Evolutionary conservation across 1,140 invertebrate species (phyloP).

Genomic region (Cepaea nemoralis): DNA sequence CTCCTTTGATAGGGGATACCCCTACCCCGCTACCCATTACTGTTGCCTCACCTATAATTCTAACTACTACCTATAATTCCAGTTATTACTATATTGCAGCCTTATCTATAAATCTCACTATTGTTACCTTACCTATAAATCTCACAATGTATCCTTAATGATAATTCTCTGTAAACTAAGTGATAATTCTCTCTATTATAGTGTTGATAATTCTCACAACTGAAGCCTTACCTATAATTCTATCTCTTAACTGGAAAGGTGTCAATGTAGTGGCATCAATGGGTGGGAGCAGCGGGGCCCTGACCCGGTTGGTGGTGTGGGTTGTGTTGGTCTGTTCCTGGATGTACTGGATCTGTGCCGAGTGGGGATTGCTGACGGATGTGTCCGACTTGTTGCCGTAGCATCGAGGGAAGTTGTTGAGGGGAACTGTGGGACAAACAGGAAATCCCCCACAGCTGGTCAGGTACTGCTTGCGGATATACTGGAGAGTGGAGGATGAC

Average conservation of each 20-base stretch:
- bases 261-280: slow-evolving; percentile 59
- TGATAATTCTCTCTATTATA: too few species aligned
- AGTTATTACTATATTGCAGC: too few species aligned
- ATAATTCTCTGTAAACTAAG: too few species aligned
- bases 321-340: slow-evolving; percentile 71
- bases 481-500: slow-evolving; percentile 63
- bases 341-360: slow-evolving; percentile 69
- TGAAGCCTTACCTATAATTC: slow-evolving; percentile 63
- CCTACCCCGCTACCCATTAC: too few species aligned
- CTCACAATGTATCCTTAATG: too few species aligned
- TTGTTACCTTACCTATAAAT: too few species aligned
- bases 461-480: slow-evolving; percentile 60
- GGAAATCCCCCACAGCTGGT: slow-evolving; percentile 39
- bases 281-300: slow-evolving; percentile 70
- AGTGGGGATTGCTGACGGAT: slow-evolving; percentile 67
- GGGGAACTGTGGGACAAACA: slow-evolving; percentile 38
- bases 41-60: too few species aligned
- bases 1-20: too few species aligned
- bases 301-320: slow-evolving; percentile 69
- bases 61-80: too few species aligned
- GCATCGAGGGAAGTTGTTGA: slow-evolving; percentile 67
- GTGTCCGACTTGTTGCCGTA: slow-evolving; percentile 65
- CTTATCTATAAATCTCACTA: too few species aligned
- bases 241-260: slow-evolving; percentile 65
- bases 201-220: too few species aligned